Evolutionary conservation across 2,888 invertebrate species (phyloP), one percentile per base, ranked within the genome.

Genomic region (Steromphala cineraria): DNA sequence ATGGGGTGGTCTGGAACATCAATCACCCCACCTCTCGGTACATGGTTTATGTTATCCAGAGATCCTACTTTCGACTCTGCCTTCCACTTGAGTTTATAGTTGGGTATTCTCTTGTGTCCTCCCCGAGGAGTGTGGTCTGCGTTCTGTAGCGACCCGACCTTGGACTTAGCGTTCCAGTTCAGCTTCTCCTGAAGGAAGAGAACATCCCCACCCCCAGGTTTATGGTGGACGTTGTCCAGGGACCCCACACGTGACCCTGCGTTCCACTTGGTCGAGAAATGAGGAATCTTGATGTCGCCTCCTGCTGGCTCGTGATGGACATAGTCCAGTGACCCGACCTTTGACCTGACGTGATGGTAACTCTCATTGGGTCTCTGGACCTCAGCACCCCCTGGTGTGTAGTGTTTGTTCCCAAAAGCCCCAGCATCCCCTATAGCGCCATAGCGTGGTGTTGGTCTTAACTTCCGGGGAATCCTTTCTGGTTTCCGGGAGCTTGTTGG

Each of bases 81-180:
- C 87, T 96, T 96, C 93, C 93, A 93, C 0, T 89, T 86, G 53
- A 90, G 80, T 79, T 86, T 89, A 52, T 86, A 79, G 67, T 81
- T 76, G 10, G 84, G 83, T 8, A 89, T 85, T 31, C 80, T 81
- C 10, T 87, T 82, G 31, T 85, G 75, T 7, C 87, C 87, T 1
- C 86, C 87, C 4, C 96, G 96, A 0, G 98, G 97, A 83, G 95
- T 94, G 90, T 98, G 98, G 84, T 95, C 95, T 4, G 91, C 89
- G 82, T 98, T 97, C 92, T 98, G 98, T 93, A 97, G 96, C 77
- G 98, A 97, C 78, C 97, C 97, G 92, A 98, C 97, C 94, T 96
- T 96, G 3, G 98, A 96, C 80, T 96, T 95, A 0, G 96, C 96
- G 87, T 96, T 96, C 94, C 94, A 94, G 1, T 89, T 87, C 31